phyloP scores from a whole-genome alignment of 2,797 vertebrate species.

The Ctenosaura bakeri region DNA sequence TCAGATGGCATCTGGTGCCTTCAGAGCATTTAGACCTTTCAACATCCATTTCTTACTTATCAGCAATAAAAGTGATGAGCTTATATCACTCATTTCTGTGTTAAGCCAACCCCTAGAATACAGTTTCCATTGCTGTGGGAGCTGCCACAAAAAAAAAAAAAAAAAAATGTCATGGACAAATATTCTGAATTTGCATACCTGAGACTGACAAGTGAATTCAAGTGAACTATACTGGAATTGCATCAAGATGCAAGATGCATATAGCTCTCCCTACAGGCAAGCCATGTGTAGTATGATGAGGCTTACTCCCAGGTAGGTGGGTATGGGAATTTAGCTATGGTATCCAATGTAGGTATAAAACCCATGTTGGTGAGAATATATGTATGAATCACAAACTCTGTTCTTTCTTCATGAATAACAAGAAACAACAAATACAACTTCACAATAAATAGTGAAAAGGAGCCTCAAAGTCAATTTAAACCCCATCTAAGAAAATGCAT shows the following conservation, averaged over 20 bases:
- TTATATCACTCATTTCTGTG: not conserved
- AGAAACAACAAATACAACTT: not conserved
- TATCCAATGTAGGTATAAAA: not conserved
- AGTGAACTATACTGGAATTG: not conserved
- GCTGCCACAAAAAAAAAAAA: not conserved
- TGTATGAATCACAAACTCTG: not conserved
- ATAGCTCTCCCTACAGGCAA: not conserved
- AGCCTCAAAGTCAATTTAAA: not conserved
- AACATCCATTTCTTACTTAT: conserved; percentile 11
- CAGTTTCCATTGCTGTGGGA: not conserved
- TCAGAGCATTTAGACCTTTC: not conserved
- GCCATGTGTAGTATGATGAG: not conserved
- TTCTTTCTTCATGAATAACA: conserved; percentile 7
- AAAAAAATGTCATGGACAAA: too few species aligned
- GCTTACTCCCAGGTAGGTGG: not conserved
- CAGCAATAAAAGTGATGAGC: not conserved
- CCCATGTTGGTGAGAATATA: not conserved
- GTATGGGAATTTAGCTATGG: not conserved
- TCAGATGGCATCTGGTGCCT: too few species aligned
- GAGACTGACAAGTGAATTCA: not conserved
- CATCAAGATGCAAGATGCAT: too few species aligned
- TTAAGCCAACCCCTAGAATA: not conserved
- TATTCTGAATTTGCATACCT: too few species aligned
- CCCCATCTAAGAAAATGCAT: not conserved
- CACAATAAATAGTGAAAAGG: not conserved